Percentiles rank a stretch among this genome's conserved stretches.
Evolutionary conservation across 1,140 invertebrate species (phyloP).

Genomic region (Macrosteles quadrilineatus): DNA sequence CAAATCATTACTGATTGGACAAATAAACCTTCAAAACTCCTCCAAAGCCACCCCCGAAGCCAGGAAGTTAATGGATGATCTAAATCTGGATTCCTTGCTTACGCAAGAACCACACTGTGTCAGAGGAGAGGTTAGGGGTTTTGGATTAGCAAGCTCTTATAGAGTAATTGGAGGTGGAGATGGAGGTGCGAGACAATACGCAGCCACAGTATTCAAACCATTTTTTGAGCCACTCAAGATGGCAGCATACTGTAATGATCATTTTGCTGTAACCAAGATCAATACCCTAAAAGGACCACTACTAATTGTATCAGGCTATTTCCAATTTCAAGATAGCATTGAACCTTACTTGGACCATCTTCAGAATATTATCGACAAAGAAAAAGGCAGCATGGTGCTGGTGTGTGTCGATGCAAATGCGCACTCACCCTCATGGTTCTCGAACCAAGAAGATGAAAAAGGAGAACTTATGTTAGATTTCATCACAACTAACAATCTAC

Average conservation of each 20-base stretch:
- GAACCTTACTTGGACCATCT: background rate
- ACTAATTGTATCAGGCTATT: background rate
- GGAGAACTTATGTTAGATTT: background rate
- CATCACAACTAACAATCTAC: background rate
- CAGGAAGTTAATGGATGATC: background rate
- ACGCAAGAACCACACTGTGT: background rate
- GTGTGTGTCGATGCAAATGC: background rate
- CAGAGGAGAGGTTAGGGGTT: background rate
- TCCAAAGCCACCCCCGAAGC: background rate
- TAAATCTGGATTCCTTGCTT: background rate
- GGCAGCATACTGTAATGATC: background rate
- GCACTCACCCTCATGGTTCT: background rate
- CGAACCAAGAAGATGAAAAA: background rate
- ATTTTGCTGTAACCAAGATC: background rate
- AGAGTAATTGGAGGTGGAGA: background rate
- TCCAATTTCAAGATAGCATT: background rate
- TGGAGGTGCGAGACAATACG: background rate
- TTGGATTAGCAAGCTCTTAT: background rate
- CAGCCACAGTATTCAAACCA: background rate
- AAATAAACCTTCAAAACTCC: background rate
- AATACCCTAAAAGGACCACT: background rate
- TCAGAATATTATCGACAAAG: background rate
- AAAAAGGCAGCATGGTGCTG: background rate
- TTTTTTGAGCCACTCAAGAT: background rate
- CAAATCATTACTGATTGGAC: background rate